phyloP scores from a whole-genome alignment of 2,797 vertebrate genomes.

The Tiaroga cobitis region DNA sequence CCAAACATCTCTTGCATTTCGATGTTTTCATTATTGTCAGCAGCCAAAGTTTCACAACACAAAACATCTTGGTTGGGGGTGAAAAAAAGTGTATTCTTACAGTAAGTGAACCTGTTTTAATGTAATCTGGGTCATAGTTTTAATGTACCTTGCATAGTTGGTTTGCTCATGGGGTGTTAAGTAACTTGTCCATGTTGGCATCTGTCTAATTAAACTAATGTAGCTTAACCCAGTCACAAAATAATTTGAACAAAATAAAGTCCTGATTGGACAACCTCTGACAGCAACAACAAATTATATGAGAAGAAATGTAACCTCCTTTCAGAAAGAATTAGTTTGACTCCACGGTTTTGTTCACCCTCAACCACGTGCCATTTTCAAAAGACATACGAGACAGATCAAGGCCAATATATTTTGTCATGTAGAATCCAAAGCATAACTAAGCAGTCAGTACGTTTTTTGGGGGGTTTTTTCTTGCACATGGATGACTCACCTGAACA shows the following conservation, averaged over 20 bases:
- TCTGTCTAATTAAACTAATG: neutral
- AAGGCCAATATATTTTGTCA: neutral
- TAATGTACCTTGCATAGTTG: neutral
- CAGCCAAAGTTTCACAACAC: neutral
- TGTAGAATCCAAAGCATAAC: neutral
- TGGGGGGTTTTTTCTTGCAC: neutral
- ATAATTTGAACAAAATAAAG: neutral
- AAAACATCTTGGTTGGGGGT: neutral
- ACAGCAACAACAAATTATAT: neutral
- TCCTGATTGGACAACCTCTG: neutral
- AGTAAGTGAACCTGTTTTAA: neutral
- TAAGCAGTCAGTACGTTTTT: neutral
- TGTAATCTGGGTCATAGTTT: neutral
- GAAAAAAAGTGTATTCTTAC: neutral
- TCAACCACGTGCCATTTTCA: neutral
- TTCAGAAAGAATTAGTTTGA: neutral
- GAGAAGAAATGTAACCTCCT: neutral
- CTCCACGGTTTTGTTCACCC: neutral
- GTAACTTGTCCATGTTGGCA: neutral
- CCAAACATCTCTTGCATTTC: neutral
- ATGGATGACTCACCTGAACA: conserved; percentile 16
- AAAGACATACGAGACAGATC: neutral
- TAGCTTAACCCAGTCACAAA: neutral
- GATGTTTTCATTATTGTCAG: neutral
- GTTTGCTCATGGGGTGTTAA: neutral